Percentiles rank a stretch among this genome's conserved stretches.
These are phyloP conservation scores for Brachionichthys hirsutus DNA, from an alignment of 2,113 vertebrate species.

Conservation along the genomic window DNA sequence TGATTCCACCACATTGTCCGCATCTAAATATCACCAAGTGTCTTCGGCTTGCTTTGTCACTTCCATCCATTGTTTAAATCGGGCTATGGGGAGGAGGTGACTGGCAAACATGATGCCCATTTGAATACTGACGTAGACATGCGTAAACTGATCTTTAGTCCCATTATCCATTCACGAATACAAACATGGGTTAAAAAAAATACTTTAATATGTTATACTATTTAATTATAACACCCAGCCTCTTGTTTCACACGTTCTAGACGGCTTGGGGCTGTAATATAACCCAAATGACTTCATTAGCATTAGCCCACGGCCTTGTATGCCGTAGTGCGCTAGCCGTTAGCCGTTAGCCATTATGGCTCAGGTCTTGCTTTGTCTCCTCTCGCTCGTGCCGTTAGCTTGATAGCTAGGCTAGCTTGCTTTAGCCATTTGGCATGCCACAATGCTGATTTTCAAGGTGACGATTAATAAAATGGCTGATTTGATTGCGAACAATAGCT, in stretches of 20 bases:
- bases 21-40: slow-evolving; percentile 26
- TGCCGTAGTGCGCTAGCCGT: slow-evolving; percentile 31
- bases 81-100: slow-evolving; percentile 34
- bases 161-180: not conserved
- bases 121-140: not conserved
- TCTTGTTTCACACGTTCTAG: not conserved
- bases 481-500: slow-evolving; percentile 47
- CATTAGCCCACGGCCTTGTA: slow-evolving; percentile 33
- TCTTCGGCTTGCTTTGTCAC: slow-evolving; percentile 49
- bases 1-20: not conserved
- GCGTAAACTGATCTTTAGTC: not conserved
- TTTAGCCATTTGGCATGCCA: not conserved
- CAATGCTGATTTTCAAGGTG: slow-evolving; percentile 26
- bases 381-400: slow-evolving; percentile 6
- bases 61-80: slow-evolving; percentile 64
- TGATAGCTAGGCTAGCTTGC: slow-evolving; percentile 24
- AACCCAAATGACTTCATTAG: slow-evolving; percentile 36
- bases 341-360: slow-evolving; percentile 42
- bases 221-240: no score
- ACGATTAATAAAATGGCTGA: slow-evolving; percentile 65
- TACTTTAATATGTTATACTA: no score
- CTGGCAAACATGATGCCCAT: slow-evolving; percentile 28
- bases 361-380: slow-evolving; percentile 49
- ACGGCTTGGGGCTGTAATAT: slow-evolving; percentile 1
- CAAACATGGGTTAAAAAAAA: not conserved